Evolutionary conservation across 2,888 invertebrate species (phyloP).

Genomic region (Euzetes globulus): DNA sequence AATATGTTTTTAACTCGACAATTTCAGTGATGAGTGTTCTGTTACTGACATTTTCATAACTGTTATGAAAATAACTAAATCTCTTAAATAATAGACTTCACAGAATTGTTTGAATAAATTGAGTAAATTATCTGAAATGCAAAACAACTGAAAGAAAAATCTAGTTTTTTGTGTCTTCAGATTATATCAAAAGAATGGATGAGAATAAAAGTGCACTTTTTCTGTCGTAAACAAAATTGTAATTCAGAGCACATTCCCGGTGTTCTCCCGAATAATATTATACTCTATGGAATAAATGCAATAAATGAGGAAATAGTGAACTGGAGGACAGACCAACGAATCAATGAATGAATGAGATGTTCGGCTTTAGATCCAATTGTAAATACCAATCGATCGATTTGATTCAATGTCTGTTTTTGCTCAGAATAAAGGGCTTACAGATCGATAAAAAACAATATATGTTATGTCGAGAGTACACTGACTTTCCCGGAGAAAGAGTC

Average conservation of each 20-base stretch:
- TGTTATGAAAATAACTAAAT: too few species aligned
- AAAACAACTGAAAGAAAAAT: too few species aligned
- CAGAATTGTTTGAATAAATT: too few species aligned
- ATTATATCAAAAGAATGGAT: background rate
- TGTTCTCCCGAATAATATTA: background rate
- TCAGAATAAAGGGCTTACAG: background rate
- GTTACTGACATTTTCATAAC: too few species aligned
- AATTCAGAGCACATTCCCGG: background rate
- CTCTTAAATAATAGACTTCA: too few species aligned
- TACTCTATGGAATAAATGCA: background rate
- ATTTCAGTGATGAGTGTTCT: too few species aligned
- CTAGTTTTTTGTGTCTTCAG: too few species aligned
- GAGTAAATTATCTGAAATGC: too few species aligned
- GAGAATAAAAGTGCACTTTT: background rate
- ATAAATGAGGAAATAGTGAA: constrained; percentile 21
- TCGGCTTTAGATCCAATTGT: background rate
- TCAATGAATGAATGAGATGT: background rate
- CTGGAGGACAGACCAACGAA: background rate
- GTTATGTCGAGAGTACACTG: background rate
- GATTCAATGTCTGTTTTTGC: background rate
- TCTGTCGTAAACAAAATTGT: constrained; percentile 1
- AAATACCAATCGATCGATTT: background rate
- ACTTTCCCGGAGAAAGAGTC: background rate
- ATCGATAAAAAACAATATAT: constrained; percentile 24
- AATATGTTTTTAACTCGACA: too few species aligned